Evolutionary conservation across 2,113 vertebrate species (phyloP).

Genomic region (Oceanodroma tethys): DNA sequence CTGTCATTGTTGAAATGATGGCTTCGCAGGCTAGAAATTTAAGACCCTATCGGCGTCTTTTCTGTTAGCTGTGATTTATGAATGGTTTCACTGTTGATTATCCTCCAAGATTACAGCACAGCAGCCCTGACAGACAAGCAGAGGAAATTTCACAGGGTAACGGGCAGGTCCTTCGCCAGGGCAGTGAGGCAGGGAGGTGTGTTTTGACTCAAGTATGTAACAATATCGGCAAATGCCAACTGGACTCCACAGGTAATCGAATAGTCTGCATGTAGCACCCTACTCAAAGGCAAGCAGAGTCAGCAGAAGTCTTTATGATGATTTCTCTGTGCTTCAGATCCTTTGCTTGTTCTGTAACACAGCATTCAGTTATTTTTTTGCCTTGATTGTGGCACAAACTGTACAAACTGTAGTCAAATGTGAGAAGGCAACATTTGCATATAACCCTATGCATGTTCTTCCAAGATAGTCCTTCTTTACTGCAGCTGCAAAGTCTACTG

Average conservation of each 20-base stretch:
- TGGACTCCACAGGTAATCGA: background rate
- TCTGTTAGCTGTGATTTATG: slow-evolving; percentile 66
- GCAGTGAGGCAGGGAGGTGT: background rate
- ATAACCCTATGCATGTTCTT: background rate
- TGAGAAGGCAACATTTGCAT: background rate
- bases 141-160: slow-evolving; percentile 44
- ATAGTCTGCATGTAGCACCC: background rate
- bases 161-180: background rate
- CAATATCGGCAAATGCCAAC: background rate
- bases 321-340: background rate
- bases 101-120: slow-evolving; percentile 54
- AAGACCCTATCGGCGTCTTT: slow-evolving; percentile 54
- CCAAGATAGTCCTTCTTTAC: background rate
- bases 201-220: background rate
- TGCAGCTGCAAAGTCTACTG: background rate
- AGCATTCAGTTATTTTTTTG: background rate
- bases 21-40: slow-evolving; percentile 57
- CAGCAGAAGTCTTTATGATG: background rate
- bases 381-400: background rate
- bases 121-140: slow-evolving; percentile 52
- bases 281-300: background rate
- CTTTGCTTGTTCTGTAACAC: background rate
- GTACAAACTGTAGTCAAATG: background rate
- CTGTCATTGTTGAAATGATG: slow-evolving; percentile 63
- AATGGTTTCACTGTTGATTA: slow-evolving; percentile 60